phyloP scores from a whole-genome alignment of 2,113 vertebrate species.

The Marmota monax region DNA sequence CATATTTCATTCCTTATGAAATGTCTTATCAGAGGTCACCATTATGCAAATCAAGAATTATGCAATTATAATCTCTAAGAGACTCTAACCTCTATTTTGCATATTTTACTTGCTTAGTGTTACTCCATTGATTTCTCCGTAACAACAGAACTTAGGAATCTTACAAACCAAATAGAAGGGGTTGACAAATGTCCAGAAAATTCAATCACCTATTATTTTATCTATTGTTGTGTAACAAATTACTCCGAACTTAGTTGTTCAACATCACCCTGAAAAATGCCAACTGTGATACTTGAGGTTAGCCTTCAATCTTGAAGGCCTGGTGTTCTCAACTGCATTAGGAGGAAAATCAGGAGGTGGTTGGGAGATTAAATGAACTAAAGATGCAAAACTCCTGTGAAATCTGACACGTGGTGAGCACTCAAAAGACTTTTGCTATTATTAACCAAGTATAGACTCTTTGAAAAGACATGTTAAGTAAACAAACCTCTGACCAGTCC shows the following conservation, averaged over 20 bases:
- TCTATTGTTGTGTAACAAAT: neutral
- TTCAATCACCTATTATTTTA: neutral
- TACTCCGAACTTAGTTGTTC: neutral
- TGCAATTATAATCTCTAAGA: neutral
- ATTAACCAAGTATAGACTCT: neutral
- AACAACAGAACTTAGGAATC: neutral
- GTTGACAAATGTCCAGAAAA: neutral
- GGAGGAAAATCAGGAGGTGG: neutral
- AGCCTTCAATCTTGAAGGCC: neutral
- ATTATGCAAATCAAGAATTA: neutral
- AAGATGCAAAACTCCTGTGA: neutral
- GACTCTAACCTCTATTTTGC: neutral
- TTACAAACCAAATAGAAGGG: neutral
- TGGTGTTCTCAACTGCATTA: neutral
- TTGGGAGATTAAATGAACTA: neutral
- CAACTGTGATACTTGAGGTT: neutral
- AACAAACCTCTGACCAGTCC: neutral
- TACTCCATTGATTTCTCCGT: neutral
- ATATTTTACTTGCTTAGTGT: slow-evolving; percentile 16
- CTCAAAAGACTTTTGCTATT: neutral
- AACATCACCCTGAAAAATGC: neutral
- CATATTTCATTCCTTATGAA: neutral
- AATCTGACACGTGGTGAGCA: neutral
- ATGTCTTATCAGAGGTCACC: neutral
- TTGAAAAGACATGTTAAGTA: neutral